A percentile compares a stretch with the other conserved stretches of the same genome.
phyloP scores from a whole-genome alignment of 1,140 invertebrate genomes.

The Zaprionus kolodkinae region DNA sequence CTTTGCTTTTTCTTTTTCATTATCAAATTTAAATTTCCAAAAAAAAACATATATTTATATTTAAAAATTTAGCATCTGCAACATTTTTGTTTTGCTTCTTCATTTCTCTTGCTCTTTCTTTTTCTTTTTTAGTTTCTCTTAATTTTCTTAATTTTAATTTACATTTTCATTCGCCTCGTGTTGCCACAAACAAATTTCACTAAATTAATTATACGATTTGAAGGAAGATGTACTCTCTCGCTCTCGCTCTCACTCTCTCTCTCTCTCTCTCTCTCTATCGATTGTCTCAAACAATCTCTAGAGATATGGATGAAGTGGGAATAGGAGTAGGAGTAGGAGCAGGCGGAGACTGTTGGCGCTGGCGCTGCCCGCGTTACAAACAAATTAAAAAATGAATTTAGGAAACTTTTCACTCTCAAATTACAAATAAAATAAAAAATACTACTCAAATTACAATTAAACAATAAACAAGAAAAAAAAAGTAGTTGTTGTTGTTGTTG shows the following conservation, averaged over 20 bases:
- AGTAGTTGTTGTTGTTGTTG: slow-evolving; percentile 22
- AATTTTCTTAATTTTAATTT: slow-evolving; percentile 11
- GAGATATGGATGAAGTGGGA: too few species aligned
- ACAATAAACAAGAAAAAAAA: neutral
- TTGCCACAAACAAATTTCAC: slow-evolving; percentile 35
- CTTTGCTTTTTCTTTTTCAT: neutral
- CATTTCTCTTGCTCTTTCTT: neutral
- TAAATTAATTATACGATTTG: slow-evolving; percentile 16
- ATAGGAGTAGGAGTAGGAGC: neutral
- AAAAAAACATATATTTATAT: neutral
- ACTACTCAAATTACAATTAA: neutral
- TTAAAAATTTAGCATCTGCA: neutral
- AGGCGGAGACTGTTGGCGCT: too few species aligned
- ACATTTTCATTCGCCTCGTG: neutral
- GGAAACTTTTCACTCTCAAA: neutral
- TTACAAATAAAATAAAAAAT: neutral
- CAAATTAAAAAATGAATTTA: neutral
- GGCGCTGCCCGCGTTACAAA: neutral
- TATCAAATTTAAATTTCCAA: neutral
- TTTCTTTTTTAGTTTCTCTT: neutral
- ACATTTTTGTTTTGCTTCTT: neutral
- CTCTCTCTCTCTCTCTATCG: neutral
- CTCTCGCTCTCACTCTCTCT: neutral
- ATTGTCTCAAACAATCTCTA: slow-evolving; percentile 21
- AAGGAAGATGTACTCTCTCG: neutral